A percentile compares a stretch with the other conserved stretches of the same genome.
Conservation (phyloP, 2,888 invertebrate species). For the Catocala nupta region DNA sequence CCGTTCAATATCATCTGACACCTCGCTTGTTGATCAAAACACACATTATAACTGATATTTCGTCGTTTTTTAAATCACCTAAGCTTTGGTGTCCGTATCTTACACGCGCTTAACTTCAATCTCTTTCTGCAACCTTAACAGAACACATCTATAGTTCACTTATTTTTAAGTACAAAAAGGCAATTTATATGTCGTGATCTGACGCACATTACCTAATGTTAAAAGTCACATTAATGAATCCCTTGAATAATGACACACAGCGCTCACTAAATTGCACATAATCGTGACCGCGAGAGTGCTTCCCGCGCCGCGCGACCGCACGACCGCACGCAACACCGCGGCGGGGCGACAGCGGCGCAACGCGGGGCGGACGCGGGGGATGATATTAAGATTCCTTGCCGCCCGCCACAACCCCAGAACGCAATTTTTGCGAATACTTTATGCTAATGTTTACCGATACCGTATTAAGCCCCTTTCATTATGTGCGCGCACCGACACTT, state of each 20-base stretch:
- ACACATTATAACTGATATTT: too few species aligned
- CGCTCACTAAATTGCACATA: constrained; percentile 67
- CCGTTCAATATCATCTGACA: too few species aligned
- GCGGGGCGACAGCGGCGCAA: background rate
- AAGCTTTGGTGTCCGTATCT: too few species aligned
- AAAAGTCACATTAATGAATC: constrained; percentile 35
- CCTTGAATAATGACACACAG: constrained; percentile 56
- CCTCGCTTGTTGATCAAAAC: too few species aligned
- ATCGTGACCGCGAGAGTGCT: constrained; percentile 44
- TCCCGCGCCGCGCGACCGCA: constrained; percentile 12
- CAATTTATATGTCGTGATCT: too few species aligned
- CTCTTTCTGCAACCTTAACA: too few species aligned
- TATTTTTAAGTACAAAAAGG: too few species aligned
- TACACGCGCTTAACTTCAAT: too few species aligned
- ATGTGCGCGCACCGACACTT: constrained; percentile 51
- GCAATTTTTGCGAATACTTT: constrained; percentile 77
- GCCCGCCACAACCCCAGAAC: constrained; percentile 58
- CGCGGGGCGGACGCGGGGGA: constrained; percentile 29
- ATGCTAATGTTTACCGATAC: constrained; percentile 77
- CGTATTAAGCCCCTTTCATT: constrained; percentile 73
- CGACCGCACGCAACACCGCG: constrained; percentile 14
- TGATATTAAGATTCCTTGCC: constrained; percentile 70
- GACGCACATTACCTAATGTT: constrained; percentile 34
- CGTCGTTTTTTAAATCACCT: too few species aligned
- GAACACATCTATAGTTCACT: too few species aligned